Base-by-base conservation (phyloP, 2,888 invertebrate species). In the Cryptus viduatorius region DNA sequence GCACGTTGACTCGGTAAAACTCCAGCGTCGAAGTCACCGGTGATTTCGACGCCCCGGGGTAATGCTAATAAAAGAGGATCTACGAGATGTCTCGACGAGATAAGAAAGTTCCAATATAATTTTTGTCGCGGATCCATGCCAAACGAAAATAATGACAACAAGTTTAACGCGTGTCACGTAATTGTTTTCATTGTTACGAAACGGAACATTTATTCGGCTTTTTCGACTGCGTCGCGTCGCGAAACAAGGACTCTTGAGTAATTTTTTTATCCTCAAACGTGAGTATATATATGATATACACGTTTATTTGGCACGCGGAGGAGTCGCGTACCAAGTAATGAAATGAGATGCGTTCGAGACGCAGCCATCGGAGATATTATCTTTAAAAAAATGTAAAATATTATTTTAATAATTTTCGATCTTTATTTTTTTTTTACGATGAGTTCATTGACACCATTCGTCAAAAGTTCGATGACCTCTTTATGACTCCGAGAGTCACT, bases 1-100 rank as follows among this genome's bases (percentile, higher is more conserved):
- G 37, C n/a, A 24, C 50, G 29, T 64, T 64, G 69, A 64, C 46
- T 73, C 12, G 44, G 10, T n/a, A 31, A 44, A 16, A 59, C n/a
- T 44, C 29, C 56, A 5, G 72, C 86, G 82, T 82, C 29, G 72
- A 87, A 81, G 65, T 86, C 68, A 24, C 80, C 31, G 79, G 88
- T 83, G 88, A 88, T 50, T 89, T 90, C 84, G 86, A 89, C 78
- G 89, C 88, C 37, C 61, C 84, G 80, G 67, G 24, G 53, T 8
- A 19, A 19, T 53, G 53, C 16, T 10, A 53, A 19, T 19, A 42
- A n/a, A 64, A 24, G 56, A 56, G 16, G 31, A 61, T 61, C 14
- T 44, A 19, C 42, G 46, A 14, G 42, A 59, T 44, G 53, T 53
- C 53, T 53, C 53, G 53, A 19, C 8, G 19, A 53, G 53, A 19